Conservation (phyloP, 2,797 vertebrate species). For the Cossypha dichroa region DNA sequence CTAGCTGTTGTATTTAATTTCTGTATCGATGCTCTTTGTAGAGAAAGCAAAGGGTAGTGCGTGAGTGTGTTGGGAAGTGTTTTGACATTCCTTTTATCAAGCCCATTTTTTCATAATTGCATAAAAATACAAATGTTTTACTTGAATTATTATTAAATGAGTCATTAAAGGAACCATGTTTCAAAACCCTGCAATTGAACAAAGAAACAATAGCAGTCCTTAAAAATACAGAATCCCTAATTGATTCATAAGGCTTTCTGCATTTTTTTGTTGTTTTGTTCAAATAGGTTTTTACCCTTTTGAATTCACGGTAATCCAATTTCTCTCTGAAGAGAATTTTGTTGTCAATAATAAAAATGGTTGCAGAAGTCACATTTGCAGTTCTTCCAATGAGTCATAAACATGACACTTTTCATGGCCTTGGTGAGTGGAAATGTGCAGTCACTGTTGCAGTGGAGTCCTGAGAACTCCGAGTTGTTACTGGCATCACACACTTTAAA, state of each 20-base stretch:
- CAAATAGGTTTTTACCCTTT: not conserved
- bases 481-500: not conserved
- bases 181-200: not conserved
- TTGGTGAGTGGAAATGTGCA: not conserved
- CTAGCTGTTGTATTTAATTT: not conserved
- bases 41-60: accelerated
- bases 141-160: not conserved
- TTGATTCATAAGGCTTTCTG: not conserved
- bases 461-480: not conserved
- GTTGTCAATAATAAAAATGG: not conserved
- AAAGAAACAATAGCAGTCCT: not conserved
- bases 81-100: not conserved
- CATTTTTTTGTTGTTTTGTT: not conserved
- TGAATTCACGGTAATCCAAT: not conserved
- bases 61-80: not conserved
- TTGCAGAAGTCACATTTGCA: not conserved
- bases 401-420: not conserved
- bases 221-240: not conserved
- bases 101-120: not conserved
- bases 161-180: not conserved
- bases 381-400: not conserved
- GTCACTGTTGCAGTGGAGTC: not conserved
- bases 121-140: not conserved
- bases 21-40: not conserved
- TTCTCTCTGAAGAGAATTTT: not conserved